phyloP scores from a whole-genome alignment of 2,888 invertebrate species.

The Epiblema foenella region DNA sequence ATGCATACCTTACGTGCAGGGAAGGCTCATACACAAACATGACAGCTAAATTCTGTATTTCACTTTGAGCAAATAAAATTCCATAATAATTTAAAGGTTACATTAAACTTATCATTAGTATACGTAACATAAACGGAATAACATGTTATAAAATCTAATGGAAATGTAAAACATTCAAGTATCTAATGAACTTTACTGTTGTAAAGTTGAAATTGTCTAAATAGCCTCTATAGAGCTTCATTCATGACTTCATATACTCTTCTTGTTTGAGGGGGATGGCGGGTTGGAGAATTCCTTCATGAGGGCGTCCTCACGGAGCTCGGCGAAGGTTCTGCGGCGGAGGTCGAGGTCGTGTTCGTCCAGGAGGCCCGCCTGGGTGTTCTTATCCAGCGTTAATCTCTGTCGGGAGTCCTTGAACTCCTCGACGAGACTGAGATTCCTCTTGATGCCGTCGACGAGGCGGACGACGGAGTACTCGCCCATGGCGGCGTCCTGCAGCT shows the following conservation, averaged over 20 bases:
- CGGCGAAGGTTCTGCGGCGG: constrained; percentile 62
- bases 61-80: constrained; percentile 81
- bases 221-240: constrained; percentile 31
- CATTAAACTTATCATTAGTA: constrained; percentile 72
- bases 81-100: constrained; percentile 70
- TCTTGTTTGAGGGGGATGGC: constrained; percentile 70
- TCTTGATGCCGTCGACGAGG: constrained; percentile 78
- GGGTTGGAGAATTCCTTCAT: constrained; percentile 68
- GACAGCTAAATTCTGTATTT: constrained; percentile 61
- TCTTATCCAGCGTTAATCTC: constrained; percentile 72
- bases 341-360: constrained; percentile 71
- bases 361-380: constrained; percentile 72
- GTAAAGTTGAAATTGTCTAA: constrained; percentile 54
- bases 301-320: constrained; percentile 57
- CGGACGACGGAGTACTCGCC: constrained; percentile 80
- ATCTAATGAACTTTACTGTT: constrained; percentile 69
- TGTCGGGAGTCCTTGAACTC: constrained; percentile 74
- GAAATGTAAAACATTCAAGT: constrained; percentile 81
- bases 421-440: constrained; percentile 76
- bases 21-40: constrained; percentile 53
- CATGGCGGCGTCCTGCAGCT: constrained; percentile 79
- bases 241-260: constrained; percentile 63
- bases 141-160: constrained; percentile 83
- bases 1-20: neutral
- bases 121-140: constrained; percentile 76